These are phyloP conservation scores for Trinorchestia longiramus DNA, from an alignment of 1,140 invertebrate genomes.

Conservation along the genomic window DNA sequence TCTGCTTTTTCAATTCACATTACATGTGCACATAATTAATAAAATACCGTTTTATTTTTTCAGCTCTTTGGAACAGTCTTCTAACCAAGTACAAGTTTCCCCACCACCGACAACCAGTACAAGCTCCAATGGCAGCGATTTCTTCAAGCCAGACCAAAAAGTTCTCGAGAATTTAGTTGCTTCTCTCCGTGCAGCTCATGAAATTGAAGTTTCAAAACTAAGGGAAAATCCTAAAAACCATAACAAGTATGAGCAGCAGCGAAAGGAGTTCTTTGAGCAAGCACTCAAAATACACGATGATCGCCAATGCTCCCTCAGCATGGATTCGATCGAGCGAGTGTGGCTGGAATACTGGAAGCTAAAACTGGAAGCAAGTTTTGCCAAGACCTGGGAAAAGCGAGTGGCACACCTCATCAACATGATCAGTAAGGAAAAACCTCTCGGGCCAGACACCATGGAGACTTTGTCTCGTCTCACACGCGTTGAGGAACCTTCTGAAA, in stretches of 20 bases:
- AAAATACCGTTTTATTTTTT: not conserved
- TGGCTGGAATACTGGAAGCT: slow-evolving; percentile 5
- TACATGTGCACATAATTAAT: not conserved
- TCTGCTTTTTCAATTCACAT: not conserved
- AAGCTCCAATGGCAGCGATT: not conserved
- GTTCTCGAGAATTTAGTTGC: not conserved
- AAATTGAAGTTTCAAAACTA: not conserved
- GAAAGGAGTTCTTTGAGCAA: not conserved
- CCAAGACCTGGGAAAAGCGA: slow-evolving; percentile 4
- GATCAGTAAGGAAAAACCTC: not conserved
- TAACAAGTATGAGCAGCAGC: slow-evolving; percentile 36
- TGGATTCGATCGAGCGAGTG: slow-evolving; percentile 11
- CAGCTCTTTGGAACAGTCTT: not conserved
- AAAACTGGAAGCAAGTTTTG: not conserved
- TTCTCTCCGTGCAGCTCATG: slow-evolving; percentile 7
- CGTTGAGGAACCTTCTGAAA: not conserved
- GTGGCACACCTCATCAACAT: not conserved
- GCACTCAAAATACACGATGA: not conserved
- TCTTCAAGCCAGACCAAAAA: not conserved
- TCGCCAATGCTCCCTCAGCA: not conserved
- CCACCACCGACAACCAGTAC: not conserved
- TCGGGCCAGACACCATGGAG: not conserved
- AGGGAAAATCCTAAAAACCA: not conserved
- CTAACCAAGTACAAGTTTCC: not conserved
- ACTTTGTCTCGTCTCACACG: not conserved